Conservation (phyloP, 2,797 vertebrate species). For the Crypturellus tataupa region DNA sequence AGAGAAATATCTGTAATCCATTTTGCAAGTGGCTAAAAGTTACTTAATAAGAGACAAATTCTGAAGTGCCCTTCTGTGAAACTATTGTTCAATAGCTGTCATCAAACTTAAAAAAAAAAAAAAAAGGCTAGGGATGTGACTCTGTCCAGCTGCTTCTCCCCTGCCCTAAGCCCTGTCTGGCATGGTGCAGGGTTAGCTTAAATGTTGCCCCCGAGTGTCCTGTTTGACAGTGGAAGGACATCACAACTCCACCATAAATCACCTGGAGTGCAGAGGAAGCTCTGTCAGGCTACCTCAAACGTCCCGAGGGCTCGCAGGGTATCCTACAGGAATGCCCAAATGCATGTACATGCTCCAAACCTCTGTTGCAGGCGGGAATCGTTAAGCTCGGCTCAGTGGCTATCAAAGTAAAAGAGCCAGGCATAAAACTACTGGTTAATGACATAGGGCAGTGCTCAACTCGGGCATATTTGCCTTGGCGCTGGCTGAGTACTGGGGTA, state of each 20-base stretch:
- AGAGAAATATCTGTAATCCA: neutral
- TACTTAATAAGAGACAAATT: neutral
- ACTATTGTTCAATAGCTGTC: neutral
- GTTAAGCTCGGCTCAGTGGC: neutral
- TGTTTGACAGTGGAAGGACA: neutral
- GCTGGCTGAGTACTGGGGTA: neutral
- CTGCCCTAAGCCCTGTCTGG: neutral
- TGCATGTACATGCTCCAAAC: neutral
- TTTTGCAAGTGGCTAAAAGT: neutral
- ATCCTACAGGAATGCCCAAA: neutral
- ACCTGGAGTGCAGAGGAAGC: neutral
- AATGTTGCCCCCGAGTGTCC: neutral
- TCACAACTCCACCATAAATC: neutral
- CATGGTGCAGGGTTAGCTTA: neutral
- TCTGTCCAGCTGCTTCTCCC: neutral
- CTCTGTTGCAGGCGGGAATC: neutral
- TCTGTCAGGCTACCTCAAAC: neutral
- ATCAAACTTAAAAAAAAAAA: neutral
- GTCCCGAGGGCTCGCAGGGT: neutral
- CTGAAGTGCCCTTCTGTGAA: neutral
- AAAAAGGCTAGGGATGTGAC: neutral
- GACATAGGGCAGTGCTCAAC: neutral
- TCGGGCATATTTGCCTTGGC: neutral
- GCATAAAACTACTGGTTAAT: neutral
- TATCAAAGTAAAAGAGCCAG: neutral